These are phyloP conservation scores for Synaphobranchus kaupii DNA, from an alignment of 2,797 vertebrate genomes.

Conservation along the genomic window DNA sequence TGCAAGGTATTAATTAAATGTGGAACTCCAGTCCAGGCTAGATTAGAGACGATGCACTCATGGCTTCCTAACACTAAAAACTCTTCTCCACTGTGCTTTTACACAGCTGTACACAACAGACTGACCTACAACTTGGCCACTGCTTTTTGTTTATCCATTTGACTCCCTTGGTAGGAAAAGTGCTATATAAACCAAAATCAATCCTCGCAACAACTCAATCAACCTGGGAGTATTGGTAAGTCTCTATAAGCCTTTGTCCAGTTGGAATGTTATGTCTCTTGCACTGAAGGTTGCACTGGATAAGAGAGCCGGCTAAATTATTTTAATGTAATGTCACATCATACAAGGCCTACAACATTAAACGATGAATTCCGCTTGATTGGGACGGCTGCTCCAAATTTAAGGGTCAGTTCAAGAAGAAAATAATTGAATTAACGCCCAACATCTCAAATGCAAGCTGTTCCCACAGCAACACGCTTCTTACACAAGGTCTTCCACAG, in stretches of 20 bases:
- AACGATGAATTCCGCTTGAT: not conserved
- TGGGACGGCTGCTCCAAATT: not conserved
- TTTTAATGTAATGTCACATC: not conserved
- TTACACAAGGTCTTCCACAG: not conserved
- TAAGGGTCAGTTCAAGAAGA: not conserved
- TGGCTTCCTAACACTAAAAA: too few relatives aligned
- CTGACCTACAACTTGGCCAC: too few relatives aligned
- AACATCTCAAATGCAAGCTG: too few relatives aligned
- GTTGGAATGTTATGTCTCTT: not conserved
- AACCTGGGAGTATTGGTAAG: too few relatives aligned
- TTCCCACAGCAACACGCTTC: not conserved
- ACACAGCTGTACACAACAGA: too few relatives aligned
- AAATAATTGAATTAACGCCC: not conserved
- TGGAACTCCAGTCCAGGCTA: too few relatives aligned
- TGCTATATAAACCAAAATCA: not conserved
- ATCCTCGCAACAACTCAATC: not conserved
- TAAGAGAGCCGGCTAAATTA: not conserved
- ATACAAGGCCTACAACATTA: not conserved
- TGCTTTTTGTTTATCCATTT: too few relatives aligned
- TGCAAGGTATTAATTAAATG: too few relatives aligned
- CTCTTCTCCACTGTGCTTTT: too few relatives aligned
- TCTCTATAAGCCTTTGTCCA: too few relatives aligned
- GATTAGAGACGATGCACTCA: too few relatives aligned
- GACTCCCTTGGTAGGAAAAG: not conserved
- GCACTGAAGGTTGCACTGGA: not conserved